Conservation (phyloP, 2,888 invertebrate species). For the Rhyacophila evoluta region DNA sequence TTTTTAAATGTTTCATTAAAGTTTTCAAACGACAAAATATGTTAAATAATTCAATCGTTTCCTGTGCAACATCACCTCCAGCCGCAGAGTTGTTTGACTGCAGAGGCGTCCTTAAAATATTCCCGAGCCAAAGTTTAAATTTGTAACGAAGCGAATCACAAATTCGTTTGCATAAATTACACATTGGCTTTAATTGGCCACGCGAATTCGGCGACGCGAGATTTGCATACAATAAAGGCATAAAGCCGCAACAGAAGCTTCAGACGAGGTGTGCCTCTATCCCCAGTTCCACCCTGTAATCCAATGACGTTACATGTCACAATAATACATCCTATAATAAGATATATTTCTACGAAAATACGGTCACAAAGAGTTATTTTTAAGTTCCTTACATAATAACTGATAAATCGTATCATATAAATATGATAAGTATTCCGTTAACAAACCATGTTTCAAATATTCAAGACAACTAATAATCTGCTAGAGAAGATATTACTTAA, state of each 20-base stretch:
- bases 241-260: constrained; percentile 32
- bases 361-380: too few species aligned
- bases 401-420: too few species aligned
- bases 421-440: too few species aligned
- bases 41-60: too few species aligned
- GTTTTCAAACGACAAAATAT: too few species aligned
- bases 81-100: constrained; percentile 20
- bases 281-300: background rate
- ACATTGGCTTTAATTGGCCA: constrained; percentile 55
- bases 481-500: too few species aligned
- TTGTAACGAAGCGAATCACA: constrained; percentile 55
- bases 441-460: too few species aligned
- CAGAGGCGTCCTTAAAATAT: constrained; percentile 51
- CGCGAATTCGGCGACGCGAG: constrained; percentile 42
- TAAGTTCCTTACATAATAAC: too few species aligned
- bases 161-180: constrained; percentile 56
- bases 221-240: constrained; percentile 52
- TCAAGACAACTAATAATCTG: too few species aligned
- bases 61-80: constrained; percentile 20
- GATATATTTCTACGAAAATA: too few species aligned
- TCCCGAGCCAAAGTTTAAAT: constrained; percentile 54
- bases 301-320: background rate
- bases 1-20: too few species aligned
- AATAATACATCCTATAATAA: too few species aligned
- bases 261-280: constrained; percentile 15